Evolutionary conservation across 2,797 vertebrate species (phyloP).

Genomic region (Semaprochilodus insignis): DNA sequence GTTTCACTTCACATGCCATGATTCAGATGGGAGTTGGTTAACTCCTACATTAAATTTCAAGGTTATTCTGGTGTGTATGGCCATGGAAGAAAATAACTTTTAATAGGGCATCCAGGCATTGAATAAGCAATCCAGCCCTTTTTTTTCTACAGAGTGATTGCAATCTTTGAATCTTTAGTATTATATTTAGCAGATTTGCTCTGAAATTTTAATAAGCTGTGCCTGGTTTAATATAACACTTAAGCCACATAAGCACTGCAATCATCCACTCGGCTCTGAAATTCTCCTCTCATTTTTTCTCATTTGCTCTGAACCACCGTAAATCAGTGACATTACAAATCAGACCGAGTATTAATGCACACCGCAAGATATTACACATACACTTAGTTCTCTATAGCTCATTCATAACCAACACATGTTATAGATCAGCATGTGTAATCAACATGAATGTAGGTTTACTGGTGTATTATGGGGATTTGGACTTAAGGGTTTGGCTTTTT

Average conservation of each 20-base stretch:
- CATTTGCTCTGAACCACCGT: constrained; percentile 30
- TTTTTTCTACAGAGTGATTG: background rate
- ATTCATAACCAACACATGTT: constrained; percentile 54
- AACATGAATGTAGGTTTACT: constrained; percentile 44
- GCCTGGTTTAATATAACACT: constrained; percentile 20
- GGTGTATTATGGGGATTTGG: constrained; percentile 36
- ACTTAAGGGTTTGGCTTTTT: constrained; percentile 39
- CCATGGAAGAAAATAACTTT: constrained; percentile 34
- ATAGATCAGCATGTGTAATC: constrained; percentile 39
- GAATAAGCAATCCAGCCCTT: background rate
- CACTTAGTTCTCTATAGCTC: constrained; percentile 39
- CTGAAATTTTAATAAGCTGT: constrained; percentile 25
- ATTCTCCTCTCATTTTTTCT: constrained; percentile 62
- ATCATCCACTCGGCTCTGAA: constrained; percentile 55
- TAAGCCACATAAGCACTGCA: constrained; percentile 43
- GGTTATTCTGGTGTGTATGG: constrained; percentile 19
- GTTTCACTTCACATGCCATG: constrained; percentile 21
- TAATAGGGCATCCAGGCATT: constrained; percentile 13
- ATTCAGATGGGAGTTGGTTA: constrained; percentile 26
- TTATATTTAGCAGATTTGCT: constrained; percentile 40
- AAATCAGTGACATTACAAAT: constrained; percentile 61
- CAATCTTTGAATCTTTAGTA: background rate
- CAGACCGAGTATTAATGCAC: constrained; percentile 62
- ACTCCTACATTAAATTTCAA: constrained; percentile 5
- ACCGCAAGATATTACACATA: constrained; percentile 57